Percentiles rank a stretch among this genome's conserved stretches.
These are phyloP conservation scores for Copidosoma floridanum DNA, from an alignment of 1,140 invertebrate genomes.

Conservation along the genomic window DNA sequence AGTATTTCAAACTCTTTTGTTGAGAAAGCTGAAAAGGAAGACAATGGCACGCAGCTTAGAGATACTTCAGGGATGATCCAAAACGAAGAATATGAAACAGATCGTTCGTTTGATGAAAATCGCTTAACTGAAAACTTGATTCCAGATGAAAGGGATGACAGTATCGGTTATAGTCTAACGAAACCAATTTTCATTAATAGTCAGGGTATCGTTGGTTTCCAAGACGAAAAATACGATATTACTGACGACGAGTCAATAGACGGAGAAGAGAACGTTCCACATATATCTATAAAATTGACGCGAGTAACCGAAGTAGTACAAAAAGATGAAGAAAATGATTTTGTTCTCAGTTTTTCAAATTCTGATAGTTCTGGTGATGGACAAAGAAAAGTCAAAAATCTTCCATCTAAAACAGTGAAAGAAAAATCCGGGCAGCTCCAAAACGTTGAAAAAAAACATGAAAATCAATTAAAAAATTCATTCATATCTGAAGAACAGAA, in stretches of 20 bases:
- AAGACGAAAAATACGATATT: slow-evolving; percentile 35
- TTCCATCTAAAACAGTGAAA: not conserved
- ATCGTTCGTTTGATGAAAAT: too few species aligned
- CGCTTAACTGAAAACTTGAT: not conserved
- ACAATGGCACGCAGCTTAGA: too few species aligned
- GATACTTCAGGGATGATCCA: too few species aligned
- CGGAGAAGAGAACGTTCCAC: not conserved
- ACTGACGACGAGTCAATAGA: slow-evolving; percentile 48
- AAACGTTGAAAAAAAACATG: too few species aligned
- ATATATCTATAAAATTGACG: too few species aligned
- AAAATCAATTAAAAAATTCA: too few species aligned
- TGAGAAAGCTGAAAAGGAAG: not conserved
- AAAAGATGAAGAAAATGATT: slow-evolving; percentile 19
- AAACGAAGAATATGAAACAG: too few species aligned
- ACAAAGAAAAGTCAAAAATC: not conserved
- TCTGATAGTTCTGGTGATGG: not conserved
- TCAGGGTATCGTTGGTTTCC: not conserved
- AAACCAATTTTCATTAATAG: slow-evolving; percentile 24
- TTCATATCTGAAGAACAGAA: too few species aligned
- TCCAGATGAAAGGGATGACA: not conserved
- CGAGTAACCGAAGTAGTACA: slow-evolving; percentile 11
- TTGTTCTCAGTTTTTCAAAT: slow-evolving; percentile 36
- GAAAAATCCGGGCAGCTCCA: slow-evolving; percentile 2
- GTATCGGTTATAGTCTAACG: slow-evolving; percentile 1
- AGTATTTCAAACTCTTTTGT: slow-evolving; percentile 34